phyloP scores from a whole-genome alignment of 2,888 invertebrate species.

The Julus scandinavius region DNA sequence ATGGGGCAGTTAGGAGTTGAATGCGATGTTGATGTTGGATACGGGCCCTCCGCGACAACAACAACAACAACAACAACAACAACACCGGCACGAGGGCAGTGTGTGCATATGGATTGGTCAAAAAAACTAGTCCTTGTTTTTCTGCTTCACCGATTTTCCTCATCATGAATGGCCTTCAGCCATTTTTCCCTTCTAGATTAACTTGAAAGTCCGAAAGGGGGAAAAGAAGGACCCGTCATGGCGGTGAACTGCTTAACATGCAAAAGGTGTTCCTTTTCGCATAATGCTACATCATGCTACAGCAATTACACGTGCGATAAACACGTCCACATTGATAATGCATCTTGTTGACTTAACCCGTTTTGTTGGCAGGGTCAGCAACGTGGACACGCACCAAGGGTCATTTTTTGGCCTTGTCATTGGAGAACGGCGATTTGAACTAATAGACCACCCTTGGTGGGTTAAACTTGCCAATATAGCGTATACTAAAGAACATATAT shows the following conservation, averaged over 20 bases:
- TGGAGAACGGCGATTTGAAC: neutral
- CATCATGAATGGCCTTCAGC: neutral
- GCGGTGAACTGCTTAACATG: neutral
- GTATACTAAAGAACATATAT: no score
- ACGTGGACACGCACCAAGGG: neutral
- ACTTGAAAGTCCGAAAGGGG: conserved; percentile 12
- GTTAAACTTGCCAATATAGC: no score
- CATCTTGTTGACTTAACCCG: neutral
- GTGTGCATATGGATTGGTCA: neutral
- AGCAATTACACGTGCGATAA: conserved; percentile 1
- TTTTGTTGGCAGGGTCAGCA: neutral
- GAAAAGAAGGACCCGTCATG: neutral
- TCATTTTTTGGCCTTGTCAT: neutral
- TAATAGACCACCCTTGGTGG: neutral
- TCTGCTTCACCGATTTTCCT: neutral
- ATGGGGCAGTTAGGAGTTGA: conserved; percentile 6
- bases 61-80: conserved; percentile 36
- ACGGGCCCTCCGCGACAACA: neutral
- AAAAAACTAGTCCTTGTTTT: neutral
- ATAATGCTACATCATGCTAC: conserved; percentile 17
- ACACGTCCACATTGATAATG: neutral
- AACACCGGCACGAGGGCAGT: neutral
- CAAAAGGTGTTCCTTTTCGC: neutral
- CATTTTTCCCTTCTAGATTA: conserved; percentile 22
- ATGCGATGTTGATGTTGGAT: conserved; percentile 29